These are phyloP conservation scores for Ophion slaviceki DNA, from an alignment of 2,888 invertebrate species.

Conservation along the genomic window DNA sequence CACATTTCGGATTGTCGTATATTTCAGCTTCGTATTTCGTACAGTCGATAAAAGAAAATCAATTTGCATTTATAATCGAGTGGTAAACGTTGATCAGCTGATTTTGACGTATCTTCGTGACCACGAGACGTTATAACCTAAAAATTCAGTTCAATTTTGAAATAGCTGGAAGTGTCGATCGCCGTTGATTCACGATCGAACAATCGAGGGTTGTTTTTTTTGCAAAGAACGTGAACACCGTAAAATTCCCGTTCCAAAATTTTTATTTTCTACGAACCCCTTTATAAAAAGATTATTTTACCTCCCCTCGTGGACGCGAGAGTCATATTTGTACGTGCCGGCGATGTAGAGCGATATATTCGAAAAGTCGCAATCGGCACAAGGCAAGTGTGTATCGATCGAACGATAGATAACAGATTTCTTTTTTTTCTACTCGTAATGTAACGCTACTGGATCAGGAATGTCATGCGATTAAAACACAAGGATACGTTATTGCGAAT, in stretches of 20 bases:
- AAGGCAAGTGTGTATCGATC: background rate
- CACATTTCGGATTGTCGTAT: background rate
- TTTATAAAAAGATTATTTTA: constrained; percentile 30
- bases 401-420: background rate
- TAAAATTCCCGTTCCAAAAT: background rate
- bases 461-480: constrained; percentile 63
- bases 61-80: constrained; percentile 34
- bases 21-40: background rate
- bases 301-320: constrained; percentile 11
- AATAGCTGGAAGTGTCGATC: background rate
- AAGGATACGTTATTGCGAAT: constrained; percentile 76
- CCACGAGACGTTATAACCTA: constrained; percentile 68
- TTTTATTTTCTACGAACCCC: constrained; percentile 19
- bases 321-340: constrained; percentile 2
- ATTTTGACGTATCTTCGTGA: constrained; percentile 71
- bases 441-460: constrained; percentile 7
- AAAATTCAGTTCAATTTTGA: constrained; percentile 32
- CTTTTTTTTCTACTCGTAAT: background rate
- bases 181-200: background rate
- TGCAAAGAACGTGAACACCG: constrained; percentile 2
- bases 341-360: background rate
- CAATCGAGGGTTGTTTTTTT: background rate
- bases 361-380: background rate
- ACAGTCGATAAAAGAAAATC: constrained; percentile 5
- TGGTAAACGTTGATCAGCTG: constrained; percentile 70